Evolutionary conservation across 1,140 invertebrate genomes (phyloP).

Genomic region (Psilanteris sp.): DNA sequence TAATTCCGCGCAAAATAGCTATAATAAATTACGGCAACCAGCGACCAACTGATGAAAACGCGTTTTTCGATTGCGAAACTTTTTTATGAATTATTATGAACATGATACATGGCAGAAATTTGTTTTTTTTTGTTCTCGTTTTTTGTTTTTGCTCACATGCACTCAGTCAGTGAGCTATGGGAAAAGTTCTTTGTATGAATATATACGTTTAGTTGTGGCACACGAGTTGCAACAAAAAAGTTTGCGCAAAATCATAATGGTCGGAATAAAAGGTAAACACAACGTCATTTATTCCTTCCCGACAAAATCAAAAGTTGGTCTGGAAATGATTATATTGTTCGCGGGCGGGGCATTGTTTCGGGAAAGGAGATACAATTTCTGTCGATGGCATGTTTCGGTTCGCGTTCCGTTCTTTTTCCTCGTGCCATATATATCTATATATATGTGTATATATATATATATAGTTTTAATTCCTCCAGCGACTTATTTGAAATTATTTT

Average conservation of each 20-base stretch:
- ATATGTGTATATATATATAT: too few relatives aligned
- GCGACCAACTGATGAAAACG: constrained; percentile 38
- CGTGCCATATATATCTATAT: too few relatives aligned
- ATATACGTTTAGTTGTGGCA: not conserved
- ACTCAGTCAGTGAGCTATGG: constrained; percentile 39
- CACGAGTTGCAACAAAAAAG: not conserved
- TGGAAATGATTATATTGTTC: too few relatives aligned
- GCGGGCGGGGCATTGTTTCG: too few relatives aligned
- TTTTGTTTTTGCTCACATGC: not conserved
- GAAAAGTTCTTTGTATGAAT: constrained; percentile 44
- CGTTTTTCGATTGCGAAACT: constrained; percentile 52
- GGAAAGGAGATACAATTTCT: too few relatives aligned
- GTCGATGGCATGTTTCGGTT: not conserved
- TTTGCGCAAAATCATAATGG: constrained; percentile 28
- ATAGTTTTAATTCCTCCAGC: too few relatives aligned
- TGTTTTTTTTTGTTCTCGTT: constrained; percentile 25
- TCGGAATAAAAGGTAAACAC: constrained; percentile 26
- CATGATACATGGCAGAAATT: constrained; percentile 47
- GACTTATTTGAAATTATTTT: constrained; percentile 64
- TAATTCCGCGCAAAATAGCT: constrained; percentile 33
- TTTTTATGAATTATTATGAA: constrained; percentile 53
- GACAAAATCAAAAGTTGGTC: not conserved
- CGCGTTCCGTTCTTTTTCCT: not conserved
- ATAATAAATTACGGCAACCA: constrained; percentile 34
- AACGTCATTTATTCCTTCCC: too few relatives aligned